Conservation (phyloP, 2,113 vertebrate species). For the Daphoenositta chrysoptera region DNA sequence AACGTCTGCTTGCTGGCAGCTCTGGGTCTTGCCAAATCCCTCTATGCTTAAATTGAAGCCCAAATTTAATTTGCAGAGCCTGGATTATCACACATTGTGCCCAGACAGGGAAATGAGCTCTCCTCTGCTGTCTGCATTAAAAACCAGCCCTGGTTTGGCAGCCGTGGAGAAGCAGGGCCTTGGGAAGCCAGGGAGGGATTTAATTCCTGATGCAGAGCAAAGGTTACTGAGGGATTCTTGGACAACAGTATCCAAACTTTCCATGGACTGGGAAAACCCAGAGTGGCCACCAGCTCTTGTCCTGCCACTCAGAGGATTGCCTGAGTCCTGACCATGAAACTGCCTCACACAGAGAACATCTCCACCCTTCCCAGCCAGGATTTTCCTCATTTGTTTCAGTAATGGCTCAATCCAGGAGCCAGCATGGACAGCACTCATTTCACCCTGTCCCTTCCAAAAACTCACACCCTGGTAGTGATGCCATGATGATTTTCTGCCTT, state of each 20-base stretch:
- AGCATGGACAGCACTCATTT: neutral
- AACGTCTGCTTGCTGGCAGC: neutral
- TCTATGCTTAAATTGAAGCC: neutral
- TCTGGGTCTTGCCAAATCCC: neutral
- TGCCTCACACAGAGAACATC: fast-evolving
- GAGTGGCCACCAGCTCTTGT: neutral
- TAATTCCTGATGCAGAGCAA: neutral
- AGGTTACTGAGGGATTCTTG: neutral
- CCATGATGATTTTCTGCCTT: too few species aligned
- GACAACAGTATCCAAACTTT: neutral
- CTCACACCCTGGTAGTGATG: fast-evolving
- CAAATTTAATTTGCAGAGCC: neutral
- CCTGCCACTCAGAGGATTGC: neutral
- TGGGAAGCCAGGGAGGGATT: neutral
- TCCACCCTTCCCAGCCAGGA: neutral
- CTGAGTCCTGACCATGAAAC: neutral
- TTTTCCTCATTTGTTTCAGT: neutral
- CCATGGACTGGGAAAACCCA: neutral
- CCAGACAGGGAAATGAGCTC: neutral
- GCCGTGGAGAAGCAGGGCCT: neutral
- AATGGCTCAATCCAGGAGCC: neutral
- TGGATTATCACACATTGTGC: neutral
- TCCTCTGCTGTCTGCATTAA: neutral
- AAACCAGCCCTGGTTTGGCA: neutral
- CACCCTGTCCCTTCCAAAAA: neutral